Conservation (phyloP, 2,797 vertebrate genomes). For the Trachurus trachurus region DNA sequence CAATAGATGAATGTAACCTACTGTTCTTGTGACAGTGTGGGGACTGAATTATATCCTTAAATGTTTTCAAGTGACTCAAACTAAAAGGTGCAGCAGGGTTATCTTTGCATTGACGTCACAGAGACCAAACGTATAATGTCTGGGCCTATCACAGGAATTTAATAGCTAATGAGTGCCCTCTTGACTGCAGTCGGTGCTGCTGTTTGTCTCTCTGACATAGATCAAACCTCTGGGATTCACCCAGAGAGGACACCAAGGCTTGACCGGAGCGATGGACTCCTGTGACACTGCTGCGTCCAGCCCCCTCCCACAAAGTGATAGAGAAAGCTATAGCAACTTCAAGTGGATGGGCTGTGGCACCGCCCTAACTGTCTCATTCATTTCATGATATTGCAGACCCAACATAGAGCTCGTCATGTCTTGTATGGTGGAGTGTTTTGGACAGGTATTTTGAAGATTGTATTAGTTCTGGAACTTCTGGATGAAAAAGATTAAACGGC, state of each 20-base stretch:
- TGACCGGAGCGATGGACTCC: background rate
- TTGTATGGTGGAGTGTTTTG: background rate
- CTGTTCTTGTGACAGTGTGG: background rate
- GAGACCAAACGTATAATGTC: background rate
- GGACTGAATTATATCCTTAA: slow-evolving; percentile 11
- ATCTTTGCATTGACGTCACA: background rate
- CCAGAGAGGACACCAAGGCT: background rate
- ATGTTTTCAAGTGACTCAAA: background rate
- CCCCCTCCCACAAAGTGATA: background rate
- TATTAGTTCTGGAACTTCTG: background rate
- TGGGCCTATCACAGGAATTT: background rate
- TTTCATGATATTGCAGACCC: background rate
- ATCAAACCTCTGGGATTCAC: slow-evolving; percentile 26
- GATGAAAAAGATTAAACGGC: slow-evolving; percentile 23
- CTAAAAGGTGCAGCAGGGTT: background rate
- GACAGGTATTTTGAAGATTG: background rate
- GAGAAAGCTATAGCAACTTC: background rate
- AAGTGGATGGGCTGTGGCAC: background rate
- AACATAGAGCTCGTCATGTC: background rate
- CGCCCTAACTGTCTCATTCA: background rate
- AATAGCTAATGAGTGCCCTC: slow-evolving; percentile 17
- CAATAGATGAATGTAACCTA: background rate
- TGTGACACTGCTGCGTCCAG: background rate
- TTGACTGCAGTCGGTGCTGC: slow-evolving; percentile 4
- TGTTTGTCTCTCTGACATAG: slow-evolving; percentile 27